Percentiles rank a stretch among this genome's conserved stretches.
These are phyloP conservation scores for Cyclophora punctaria DNA, from an alignment of 2,888 invertebrate genomes.

Conservation along the genomic window DNA sequence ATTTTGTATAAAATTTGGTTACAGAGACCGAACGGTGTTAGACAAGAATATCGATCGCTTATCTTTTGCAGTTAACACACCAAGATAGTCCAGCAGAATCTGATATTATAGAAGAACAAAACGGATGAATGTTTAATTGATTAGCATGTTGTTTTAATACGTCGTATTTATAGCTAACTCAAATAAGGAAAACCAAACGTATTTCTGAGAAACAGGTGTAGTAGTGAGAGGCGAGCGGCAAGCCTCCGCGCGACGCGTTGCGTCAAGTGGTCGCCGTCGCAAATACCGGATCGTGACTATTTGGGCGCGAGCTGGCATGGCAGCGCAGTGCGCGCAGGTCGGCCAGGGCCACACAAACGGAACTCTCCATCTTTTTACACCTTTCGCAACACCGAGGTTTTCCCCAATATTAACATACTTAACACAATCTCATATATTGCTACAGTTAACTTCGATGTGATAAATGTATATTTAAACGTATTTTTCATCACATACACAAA, in stretches of 20 bases:
- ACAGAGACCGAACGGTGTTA: too few relatives aligned
- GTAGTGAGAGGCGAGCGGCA: slow-evolving; percentile 23
- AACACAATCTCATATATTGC: too few relatives aligned
- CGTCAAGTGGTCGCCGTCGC: slow-evolving; percentile 35
- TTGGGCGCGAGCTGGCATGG: slow-evolving; percentile 16
- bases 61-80: too few relatives aligned
- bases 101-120: too few relatives aligned
- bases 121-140: slow-evolving; percentile 16
- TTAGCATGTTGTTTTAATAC: not conserved
- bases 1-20: too few relatives aligned
- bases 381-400: not conserved
- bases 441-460: slow-evolving; percentile 5
- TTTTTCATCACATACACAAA: slow-evolving; percentile 18
- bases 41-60: too few relatives aligned
- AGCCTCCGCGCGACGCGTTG: slow-evolving; percentile 25
- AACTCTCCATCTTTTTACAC: not conserved
- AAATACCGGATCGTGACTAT: slow-evolving; percentile 47
- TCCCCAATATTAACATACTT: not conserved
- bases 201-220: slow-evolving; percentile 40
- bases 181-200: slow-evolving; percentile 46
- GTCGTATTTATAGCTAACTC: slow-evolving; percentile 12
- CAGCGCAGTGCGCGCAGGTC: not conserved
- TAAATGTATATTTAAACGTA: slow-evolving; percentile 25
- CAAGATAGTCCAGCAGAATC: too few relatives aligned
- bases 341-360: not conserved